These are phyloP conservation scores for Lacerta agilis DNA, from an alignment of 2,797 vertebrate genomes.

Conservation along the genomic window DNA sequence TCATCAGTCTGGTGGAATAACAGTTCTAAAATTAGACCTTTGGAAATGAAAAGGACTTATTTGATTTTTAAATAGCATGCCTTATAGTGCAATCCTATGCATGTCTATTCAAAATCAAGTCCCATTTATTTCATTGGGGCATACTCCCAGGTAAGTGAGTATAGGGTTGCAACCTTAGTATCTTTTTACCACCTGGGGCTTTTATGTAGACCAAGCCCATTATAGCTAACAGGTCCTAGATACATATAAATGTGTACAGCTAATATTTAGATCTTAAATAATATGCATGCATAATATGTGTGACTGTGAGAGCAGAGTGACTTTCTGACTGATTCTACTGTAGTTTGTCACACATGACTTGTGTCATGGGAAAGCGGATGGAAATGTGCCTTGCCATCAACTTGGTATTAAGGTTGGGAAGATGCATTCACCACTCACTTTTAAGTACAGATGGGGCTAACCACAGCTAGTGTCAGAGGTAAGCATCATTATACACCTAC, in stretches of 20 bases:
- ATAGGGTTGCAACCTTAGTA: neutral
- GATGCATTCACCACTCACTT: neutral
- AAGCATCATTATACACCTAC: too few species aligned
- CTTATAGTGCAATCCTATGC: neutral
- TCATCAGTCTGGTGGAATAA: neutral
- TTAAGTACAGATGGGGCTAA: neutral
- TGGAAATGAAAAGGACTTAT: neutral
- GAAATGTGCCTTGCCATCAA: neutral
- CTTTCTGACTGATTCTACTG: neutral
- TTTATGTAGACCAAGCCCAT: neutral
- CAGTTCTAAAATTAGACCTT: conserved; percentile 1
- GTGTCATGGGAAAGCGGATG: neutral
- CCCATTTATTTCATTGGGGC: too few species aligned
- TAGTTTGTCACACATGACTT: too few species aligned
- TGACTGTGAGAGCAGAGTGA: too few species aligned
- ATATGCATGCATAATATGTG: too few species aligned
- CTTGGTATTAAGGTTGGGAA: neutral
- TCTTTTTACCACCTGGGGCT: neutral
- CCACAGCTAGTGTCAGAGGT: too few species aligned
- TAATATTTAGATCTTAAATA: neutral
- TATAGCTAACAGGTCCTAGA: neutral
- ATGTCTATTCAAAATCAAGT: too few species aligned
- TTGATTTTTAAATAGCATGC: neutral
- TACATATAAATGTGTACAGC: neutral
- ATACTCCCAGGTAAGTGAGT: neutral